Conservation (phyloP, 1,140 invertebrate genomes). For the Drosophila oshimai region DNA sequence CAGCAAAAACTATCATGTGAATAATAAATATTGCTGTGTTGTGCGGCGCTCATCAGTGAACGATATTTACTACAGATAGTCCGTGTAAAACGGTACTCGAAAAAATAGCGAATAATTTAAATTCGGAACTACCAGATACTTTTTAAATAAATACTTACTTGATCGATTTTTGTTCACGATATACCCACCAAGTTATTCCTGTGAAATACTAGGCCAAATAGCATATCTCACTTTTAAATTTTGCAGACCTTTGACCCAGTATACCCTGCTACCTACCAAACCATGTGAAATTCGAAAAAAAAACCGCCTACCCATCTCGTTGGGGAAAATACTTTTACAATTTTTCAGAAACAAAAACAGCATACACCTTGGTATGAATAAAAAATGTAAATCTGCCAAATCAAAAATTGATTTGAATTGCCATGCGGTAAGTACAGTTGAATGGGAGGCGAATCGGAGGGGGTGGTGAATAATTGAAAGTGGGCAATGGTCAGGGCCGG, state of each 20-base stretch:
- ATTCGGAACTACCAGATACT: too few species aligned
- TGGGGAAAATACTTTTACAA: conserved; percentile 48
- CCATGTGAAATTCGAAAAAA: background rate
- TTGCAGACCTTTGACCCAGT: too few species aligned
- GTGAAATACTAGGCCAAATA: too few species aligned
- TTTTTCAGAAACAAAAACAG: conserved; percentile 40
- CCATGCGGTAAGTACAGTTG: conserved; percentile 70
- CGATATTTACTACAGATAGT: conserved; percentile 12
- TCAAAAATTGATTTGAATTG: conserved; percentile 80
- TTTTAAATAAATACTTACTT: too few species aligned
- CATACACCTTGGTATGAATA: conserved; percentile 31
- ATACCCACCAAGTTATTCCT: too few species aligned
- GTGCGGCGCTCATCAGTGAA: conserved; percentile 13
- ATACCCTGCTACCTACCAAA: background rate
- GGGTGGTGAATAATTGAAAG: conserved; percentile 33
- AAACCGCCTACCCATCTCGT: background rate
- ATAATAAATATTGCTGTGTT: conserved; percentile 53
- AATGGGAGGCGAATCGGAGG: conserved; percentile 2
- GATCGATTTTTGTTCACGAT: too few species aligned
- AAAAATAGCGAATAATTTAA: background rate
- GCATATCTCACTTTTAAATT: too few species aligned
- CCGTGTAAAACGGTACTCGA: background rate
- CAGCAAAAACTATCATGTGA: conserved; percentile 50
- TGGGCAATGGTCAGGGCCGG: conserved; percentile 26
- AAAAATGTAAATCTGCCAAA: conserved; percentile 51